These are phyloP conservation scores for Eurois occulta DNA, from an alignment of 2,888 invertebrate genomes.

Conservation along the genomic window DNA sequence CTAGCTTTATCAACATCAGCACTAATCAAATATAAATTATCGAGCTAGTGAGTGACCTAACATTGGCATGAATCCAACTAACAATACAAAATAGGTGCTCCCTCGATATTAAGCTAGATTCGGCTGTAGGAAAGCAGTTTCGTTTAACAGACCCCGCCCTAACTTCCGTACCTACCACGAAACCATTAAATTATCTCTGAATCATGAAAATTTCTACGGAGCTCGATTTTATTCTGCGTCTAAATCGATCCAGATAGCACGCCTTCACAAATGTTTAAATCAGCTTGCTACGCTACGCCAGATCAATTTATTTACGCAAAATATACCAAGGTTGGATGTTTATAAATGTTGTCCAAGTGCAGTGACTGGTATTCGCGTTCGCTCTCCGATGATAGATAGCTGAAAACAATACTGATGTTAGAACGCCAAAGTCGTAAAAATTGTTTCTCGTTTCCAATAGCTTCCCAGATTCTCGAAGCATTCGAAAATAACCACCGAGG, in stretches of 20 bases:
- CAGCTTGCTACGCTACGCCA: conserved; percentile 34
- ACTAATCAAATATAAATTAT: conserved; percentile 69
- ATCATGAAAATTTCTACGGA: conserved; percentile 38
- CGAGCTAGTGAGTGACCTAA: conserved; percentile 70
- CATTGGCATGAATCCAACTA: conserved; percentile 72
- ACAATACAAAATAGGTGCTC: conserved; percentile 20
- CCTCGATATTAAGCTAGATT: conserved; percentile 24
- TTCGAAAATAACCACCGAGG: conserved; percentile 58
- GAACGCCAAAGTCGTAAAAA: conserved; percentile 27
- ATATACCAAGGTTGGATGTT: conserved; percentile 73
- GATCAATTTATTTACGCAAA: conserved; percentile 64
- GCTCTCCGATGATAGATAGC: conserved; percentile 45
- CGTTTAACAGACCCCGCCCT: conserved; percentile 20
- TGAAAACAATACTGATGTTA: conserved; percentile 46
- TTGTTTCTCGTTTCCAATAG: conserved; percentile 37
- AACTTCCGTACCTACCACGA: conserved; percentile 45
- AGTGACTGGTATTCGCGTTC: conserved; percentile 56
- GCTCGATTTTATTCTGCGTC: conserved; percentile 23
- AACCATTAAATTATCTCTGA: conserved; percentile 17
- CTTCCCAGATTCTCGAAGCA: conserved; percentile 38
- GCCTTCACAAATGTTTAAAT: conserved; percentile 38
- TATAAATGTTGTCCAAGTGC: conserved; percentile 65
- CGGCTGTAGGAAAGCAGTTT: conserved; percentile 17
- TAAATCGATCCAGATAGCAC: conserved; percentile 32
- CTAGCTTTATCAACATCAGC: conserved; percentile 35